phyloP scores from a whole-genome alignment of 2,797 vertebrate species.

The Pangasius macronema region DNA sequence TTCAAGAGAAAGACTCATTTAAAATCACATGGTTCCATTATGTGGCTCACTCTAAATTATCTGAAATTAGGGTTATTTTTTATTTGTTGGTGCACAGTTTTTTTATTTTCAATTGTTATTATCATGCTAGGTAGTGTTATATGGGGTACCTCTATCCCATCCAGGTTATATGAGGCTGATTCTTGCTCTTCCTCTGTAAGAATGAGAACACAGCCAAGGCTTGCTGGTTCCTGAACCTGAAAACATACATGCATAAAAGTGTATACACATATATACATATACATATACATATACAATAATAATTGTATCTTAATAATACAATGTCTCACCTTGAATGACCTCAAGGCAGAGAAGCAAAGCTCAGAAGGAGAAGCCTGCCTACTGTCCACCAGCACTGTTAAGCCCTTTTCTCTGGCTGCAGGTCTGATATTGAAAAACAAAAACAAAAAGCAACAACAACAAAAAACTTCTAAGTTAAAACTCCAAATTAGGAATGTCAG shows the following conservation, averaged over 20 bases:
- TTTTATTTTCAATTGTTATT: not conserved
- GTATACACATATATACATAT: constrained; percentile 34
- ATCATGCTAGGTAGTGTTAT: not conserved
- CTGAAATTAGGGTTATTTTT: not conserved
- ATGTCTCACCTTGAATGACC: constrained; percentile 74
- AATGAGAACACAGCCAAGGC: constrained; percentile 74
- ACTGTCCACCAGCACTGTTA: constrained; percentile 77
- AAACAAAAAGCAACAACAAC: not conserved
- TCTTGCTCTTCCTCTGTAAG: constrained; percentile 74
- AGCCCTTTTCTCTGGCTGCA: constrained; percentile 73
- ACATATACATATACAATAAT: not conserved
- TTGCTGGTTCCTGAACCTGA: constrained; percentile 69
- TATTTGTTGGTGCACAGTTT: not conserved
- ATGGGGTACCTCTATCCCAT: constrained; percentile 70
- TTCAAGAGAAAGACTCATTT: not conserved
- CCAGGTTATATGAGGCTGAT: constrained; percentile 52
- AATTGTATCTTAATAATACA: not conserved
- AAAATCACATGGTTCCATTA: not conserved
- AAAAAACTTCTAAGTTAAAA: constrained; percentile 1
- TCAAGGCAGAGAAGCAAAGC: constrained; percentile 68
- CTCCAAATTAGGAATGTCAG: not conserved
- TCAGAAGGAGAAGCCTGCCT: constrained; percentile 65
- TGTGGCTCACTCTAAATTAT: not conserved
- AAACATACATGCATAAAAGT: constrained; percentile 33
- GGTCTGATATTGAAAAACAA: constrained; percentile 59